Evolutionary conservation across 2,797 vertebrate species (phyloP).

Genomic region (Aythya fuligula): DNA sequence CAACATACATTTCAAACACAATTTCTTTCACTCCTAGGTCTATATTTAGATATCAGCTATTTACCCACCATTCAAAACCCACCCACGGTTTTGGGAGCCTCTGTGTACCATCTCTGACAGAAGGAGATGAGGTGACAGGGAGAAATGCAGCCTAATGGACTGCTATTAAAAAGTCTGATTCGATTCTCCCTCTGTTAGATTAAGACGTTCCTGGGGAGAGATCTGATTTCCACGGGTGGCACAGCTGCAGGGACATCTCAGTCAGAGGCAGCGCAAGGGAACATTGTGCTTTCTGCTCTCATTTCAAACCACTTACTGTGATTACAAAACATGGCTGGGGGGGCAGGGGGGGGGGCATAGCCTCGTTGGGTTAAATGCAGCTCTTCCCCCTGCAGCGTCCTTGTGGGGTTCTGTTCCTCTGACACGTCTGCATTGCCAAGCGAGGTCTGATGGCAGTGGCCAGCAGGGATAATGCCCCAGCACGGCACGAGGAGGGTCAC

Average conservation of each 20-base stretch:
- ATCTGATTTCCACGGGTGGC: background rate
- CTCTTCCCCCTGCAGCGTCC: background rate
- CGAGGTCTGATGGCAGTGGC: background rate
- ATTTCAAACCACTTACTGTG: background rate
- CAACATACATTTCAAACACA: background rate
- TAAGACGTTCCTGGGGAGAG: background rate
- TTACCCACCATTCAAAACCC: background rate
- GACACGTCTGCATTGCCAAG: background rate
- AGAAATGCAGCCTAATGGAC: background rate
- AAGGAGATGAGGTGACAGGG: background rate
- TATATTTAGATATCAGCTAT: background rate
- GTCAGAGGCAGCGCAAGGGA: background rate
- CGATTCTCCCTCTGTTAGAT: background rate
- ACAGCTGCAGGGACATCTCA: background rate
- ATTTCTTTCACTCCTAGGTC: background rate
- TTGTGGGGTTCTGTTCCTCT: background rate
- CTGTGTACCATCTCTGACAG: background rate
- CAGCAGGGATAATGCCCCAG: fast-evolving
- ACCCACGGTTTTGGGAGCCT: background rate
- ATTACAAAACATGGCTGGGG: background rate
- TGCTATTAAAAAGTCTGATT: background rate
- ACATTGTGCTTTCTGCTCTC: background rate
- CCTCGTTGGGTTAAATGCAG: fast-evolving
- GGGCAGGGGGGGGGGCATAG: background rate
- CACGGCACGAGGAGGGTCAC: no score